Base-by-base conservation (phyloP, 2,113 vertebrate species). In the Pteropus alecto region DNA sequence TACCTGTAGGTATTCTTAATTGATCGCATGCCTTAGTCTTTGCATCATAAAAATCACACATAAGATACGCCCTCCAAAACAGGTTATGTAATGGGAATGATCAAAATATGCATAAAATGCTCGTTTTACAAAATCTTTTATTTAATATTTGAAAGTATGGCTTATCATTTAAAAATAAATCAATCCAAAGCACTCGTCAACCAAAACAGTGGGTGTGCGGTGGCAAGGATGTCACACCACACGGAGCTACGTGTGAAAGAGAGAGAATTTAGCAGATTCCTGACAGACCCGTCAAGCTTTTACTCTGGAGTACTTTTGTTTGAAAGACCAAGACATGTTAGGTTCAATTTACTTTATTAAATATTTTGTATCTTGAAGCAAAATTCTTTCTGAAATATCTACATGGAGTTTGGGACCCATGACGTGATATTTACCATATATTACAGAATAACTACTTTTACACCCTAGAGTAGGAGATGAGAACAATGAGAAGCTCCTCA, bases 91-190 rank as follows among this genome's bases (percentile, higher is more conserved):
- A 95, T 90, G 3, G 58, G 61, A 93, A 61, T 38, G 82, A 63
- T 81, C 51, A 89, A 83, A 93, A 58, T 83, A 83, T 65, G 18
- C 19, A 58, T 35, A 65, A 71, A 92, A 94, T 48, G 8, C 33
- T 54, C 1, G 35, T 71, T 82, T 87, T 78, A 79, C 0, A 82
- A 74, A 83, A 19, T 28, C 13, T 46, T 90, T 89, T 78, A 76
- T 79, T 92, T 78, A 94, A 33, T 19, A 65, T 48, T 71, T 7
- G 33, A 78, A 93, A 56, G 8, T 26, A 78, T 33, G 48, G 48
- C 26, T 43, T 96, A 78, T 88, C 77, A 68, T 88, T 91, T 90
- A 35, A 85, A 82, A 18, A 77, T 28, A 95, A 89, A 78, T 73
- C 38, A 73, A 43, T 90, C 70, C 70, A 65, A 43, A 90, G 65